A percentile compares a stretch with the other conserved stretches of the same genome.
These are phyloP conservation scores for Pantherophis vulpinus DNA, from an alignment of 2,797 vertebrate species.

Conservation along the genomic window DNA sequence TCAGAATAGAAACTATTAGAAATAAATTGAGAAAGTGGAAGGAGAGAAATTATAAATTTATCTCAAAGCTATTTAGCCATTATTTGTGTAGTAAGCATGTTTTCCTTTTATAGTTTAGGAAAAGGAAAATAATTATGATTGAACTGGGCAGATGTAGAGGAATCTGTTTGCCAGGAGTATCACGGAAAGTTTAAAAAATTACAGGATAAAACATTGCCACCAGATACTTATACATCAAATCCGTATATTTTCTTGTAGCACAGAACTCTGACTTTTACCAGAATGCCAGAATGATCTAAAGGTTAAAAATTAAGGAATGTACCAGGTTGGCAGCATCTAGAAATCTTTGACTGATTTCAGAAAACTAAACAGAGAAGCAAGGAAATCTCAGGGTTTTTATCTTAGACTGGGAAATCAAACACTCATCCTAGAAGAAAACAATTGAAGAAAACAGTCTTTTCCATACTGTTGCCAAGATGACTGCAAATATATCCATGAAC, in stretches of 20 bases:
- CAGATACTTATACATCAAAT: neutral
- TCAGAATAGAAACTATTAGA: neutral
- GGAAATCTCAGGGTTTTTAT: neutral
- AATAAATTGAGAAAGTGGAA: neutral
- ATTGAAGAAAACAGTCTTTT: neutral
- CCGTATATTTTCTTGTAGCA: neutral
- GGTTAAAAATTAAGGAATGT: too few relatives aligned
- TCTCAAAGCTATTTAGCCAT: neutral
- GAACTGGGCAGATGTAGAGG: neutral
- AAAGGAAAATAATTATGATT: neutral
- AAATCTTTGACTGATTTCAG: neutral
- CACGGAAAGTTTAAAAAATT: neutral
- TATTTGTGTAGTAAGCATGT: neutral
- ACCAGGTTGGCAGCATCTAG: neutral
- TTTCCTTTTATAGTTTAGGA: neutral
- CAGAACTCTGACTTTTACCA: neutral
- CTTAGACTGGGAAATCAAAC: neutral
- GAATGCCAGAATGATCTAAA: neutral
- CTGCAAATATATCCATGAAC: neutral
- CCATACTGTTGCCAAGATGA: neutral
- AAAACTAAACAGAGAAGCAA: neutral
- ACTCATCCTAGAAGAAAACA: neutral
- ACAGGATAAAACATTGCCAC: neutral
- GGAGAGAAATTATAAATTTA: neutral
- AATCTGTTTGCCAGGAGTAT: neutral